Evolutionary conservation across 2,888 invertebrate species (phyloP), one percentile per base, ranked within the genome.

Genomic region (Trachelus iudaicus): DNA sequence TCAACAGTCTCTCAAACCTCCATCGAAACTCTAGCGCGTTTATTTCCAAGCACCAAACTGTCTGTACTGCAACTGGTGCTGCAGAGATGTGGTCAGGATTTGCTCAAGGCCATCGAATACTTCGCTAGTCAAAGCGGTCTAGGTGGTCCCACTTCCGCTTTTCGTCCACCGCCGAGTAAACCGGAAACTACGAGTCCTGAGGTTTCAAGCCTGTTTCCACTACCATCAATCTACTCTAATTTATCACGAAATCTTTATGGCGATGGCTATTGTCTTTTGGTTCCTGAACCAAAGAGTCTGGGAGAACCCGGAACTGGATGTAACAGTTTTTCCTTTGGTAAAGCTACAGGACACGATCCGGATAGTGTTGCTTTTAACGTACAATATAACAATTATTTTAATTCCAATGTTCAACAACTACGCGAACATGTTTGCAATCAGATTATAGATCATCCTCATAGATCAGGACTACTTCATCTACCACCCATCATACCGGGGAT

Each of bases 31-130:
- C 92, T 99, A 71, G 94, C 96, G 15, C 95, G 97, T 84, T 92
- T 99, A 68, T 99, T 98, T 90, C 98, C 98, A 0, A 97, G 96
- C 86, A 96, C 97, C 87, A 97, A 97, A 90, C 93, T 96, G 1
- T 95, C 97, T 0, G 97, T 98, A 1, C 92, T 99, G 76, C 98
- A 98, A 89, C 92, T 98, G 83, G 97, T 98, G n/a, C 92, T 98
- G 73, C 96, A 97, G 83, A 95, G 98, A 68, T 98, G 98, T 91
- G 97, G 97, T 89, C 97, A 98, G 83, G 98, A 99, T 89, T 92
- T 98, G 75, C 93, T 98, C 23, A 96, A 96, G 85, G 97, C 98
- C 11, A 97, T 98, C 77, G 97, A 98, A 89, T 97, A 97, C 87
- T 97, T 97, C 88, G 89, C 90, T 31, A 88, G 81, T 77, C 89